These are phyloP conservation scores for Eurypyga helias DNA, from an alignment of 2,113 vertebrate genomes.

Conservation along the genomic window DNA sequence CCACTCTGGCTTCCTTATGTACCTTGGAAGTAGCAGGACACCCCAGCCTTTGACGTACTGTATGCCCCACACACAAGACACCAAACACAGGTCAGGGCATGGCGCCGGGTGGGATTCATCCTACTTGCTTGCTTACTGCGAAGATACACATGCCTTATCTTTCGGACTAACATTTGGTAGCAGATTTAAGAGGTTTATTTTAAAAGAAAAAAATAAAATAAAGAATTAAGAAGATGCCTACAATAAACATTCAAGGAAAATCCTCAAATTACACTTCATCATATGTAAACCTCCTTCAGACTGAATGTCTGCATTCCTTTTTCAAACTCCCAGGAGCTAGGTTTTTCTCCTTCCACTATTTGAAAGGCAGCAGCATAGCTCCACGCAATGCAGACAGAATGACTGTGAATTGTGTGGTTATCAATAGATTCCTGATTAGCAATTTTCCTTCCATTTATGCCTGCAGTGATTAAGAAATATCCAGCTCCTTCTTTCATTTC, in stretches of 20 bases:
- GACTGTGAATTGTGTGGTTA: slow-evolving; percentile 1
- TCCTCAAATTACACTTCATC: background rate
- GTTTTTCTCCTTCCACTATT: background rate
- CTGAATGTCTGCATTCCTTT: background rate
- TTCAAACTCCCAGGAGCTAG: background rate
- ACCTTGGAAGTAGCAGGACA: background rate
- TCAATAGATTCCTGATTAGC: slow-evolving; percentile 26
- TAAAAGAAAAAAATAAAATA: background rate
- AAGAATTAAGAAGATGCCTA: background rate
- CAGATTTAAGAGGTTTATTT: background rate
- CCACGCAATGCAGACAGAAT: background rate
- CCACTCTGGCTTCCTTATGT: background rate
- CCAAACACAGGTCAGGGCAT: background rate
- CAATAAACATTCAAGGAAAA: background rate
- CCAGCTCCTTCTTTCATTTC: background rate
- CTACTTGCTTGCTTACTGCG: background rate
- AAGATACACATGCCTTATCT: background rate
- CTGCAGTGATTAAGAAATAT: background rate
- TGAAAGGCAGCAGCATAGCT: background rate
- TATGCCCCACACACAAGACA: background rate
- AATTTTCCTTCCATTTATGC: background rate
- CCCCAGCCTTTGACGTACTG: background rate
- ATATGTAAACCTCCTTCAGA: background rate
- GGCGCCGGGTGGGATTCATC: background rate
- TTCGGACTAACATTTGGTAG: background rate